These are phyloP conservation scores for Molanna angustata DNA, from an alignment of 2,888 invertebrate species.

Conservation along the genomic window DNA sequence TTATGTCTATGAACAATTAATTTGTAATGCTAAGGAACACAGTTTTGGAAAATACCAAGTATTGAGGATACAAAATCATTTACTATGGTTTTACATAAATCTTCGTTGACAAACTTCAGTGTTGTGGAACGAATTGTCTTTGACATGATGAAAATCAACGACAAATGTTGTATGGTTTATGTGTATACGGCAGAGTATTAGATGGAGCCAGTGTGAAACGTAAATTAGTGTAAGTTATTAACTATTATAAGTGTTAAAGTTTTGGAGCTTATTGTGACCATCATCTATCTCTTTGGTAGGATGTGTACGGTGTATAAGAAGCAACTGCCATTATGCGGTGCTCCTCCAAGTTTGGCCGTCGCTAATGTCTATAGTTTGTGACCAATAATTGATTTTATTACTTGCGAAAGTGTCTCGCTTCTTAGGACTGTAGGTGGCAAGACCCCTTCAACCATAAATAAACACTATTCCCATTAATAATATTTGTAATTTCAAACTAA, in stretches of 20 bases:
- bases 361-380: constrained; percentile 33
- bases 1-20: too few relatives aligned
- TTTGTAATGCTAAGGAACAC: too few relatives aligned
- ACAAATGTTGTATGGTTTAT: too few relatives aligned
- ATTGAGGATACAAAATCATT: too few relatives aligned
- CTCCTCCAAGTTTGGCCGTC: constrained; percentile 15
- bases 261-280: constrained; percentile 9
- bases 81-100: too few relatives aligned
- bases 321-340: constrained; percentile 24
- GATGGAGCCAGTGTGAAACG: neutral
- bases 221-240: neutral
- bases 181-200: too few relatives aligned
- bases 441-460: constrained; percentile 31
- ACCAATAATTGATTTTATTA: constrained; percentile 34
- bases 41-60: too few relatives aligned
- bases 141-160: too few relatives aligned
- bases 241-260: neutral
- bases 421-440: too few relatives aligned
- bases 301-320: constrained; percentile 9
- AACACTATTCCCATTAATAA: constrained; percentile 29
- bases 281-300: constrained; percentile 16
- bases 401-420: constrained; percentile 30
- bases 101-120: too few relatives aligned
- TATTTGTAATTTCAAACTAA: constrained; percentile 30
- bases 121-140: too few relatives aligned